phyloP scores from a whole-genome alignment of 2,113 vertebrate genomes.

The Solea solea region DNA sequence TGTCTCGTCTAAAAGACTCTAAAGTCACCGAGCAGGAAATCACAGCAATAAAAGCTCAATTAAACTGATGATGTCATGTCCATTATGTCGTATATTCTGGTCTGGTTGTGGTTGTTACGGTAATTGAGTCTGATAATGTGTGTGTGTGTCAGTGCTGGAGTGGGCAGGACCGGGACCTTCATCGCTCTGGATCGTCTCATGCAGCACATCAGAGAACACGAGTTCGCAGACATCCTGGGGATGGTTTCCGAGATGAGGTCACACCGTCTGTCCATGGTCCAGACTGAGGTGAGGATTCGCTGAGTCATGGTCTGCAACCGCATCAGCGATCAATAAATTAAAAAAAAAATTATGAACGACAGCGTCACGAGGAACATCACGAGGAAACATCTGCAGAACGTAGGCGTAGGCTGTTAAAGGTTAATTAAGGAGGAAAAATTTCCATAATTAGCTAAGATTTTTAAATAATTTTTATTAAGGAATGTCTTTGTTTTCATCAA shows the following conservation, averaged over 20 bases:
- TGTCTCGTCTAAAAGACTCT: too few species aligned
- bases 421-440: too few species aligned
- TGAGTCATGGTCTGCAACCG: background rate
- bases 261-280: constrained; percentile 96
- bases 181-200: constrained; percentile 94
- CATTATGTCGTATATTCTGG: background rate
- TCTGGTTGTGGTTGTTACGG: background rate
- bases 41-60: background rate
- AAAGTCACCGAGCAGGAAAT: background rate
- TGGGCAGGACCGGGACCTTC: constrained; percentile 95
- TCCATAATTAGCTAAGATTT: too few species aligned
- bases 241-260: constrained; percentile 95
- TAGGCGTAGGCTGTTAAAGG: too few species aligned
- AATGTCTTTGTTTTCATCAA: too few species aligned
- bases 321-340: too few species aligned
- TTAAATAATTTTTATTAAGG: too few species aligned
- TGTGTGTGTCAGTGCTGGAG: constrained; percentile 85
- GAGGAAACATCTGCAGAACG: too few species aligned
- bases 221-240: constrained; percentile 91
- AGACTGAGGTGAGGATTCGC: constrained; percentile 88
- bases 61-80: background rate
- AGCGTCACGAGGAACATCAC: too few species aligned
- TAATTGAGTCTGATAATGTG: background rate
- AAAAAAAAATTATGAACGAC: too few species aligned
- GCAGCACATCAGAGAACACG: constrained; percentile 94